Conservation (phyloP, 2,888 invertebrate genomes). For the Gasteruption jaculator region DNA sequence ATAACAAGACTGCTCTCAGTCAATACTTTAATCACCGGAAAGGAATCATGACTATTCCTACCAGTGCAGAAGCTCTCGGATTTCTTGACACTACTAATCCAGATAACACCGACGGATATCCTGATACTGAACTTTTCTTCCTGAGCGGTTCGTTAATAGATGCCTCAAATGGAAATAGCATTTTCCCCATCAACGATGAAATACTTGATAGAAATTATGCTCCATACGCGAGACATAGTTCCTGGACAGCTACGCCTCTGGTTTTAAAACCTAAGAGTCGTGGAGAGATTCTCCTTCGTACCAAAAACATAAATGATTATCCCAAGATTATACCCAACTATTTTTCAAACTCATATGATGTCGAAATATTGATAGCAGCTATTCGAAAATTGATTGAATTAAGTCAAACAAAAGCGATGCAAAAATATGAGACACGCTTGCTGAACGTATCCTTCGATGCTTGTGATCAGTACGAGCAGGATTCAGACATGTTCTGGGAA, state of each 20-base stretch:
- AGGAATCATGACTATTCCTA: slow-evolving; percentile 61
- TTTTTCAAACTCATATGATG: slow-evolving; percentile 59
- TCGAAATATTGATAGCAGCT: slow-evolving; percentile 57
- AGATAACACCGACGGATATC: slow-evolving; percentile 55
- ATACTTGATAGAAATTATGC: slow-evolving; percentile 53
- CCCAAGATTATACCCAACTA: slow-evolving; percentile 68
- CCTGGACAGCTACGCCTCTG: slow-evolving; percentile 52
- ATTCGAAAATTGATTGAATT: slow-evolving; percentile 56
- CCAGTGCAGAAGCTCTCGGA: slow-evolving; percentile 64
- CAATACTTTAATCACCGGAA: slow-evolving; percentile 57
- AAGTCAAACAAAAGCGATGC: slow-evolving; percentile 56
- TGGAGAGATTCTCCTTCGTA: slow-evolving; percentile 60
- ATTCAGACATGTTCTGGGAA: slow-evolving; percentile 61
- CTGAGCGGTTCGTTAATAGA: slow-evolving; percentile 60
- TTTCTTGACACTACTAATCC: slow-evolving; percentile 61
- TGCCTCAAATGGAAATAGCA: slow-evolving; percentile 54
- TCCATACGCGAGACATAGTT: slow-evolving; percentile 33
- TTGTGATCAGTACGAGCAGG: slow-evolving; percentile 52
- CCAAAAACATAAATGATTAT: slow-evolving; percentile 59
- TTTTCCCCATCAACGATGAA: slow-evolving; percentile 51
- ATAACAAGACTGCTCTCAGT: slow-evolving; percentile 23
- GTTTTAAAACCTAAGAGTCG: slow-evolving; percentile 58
- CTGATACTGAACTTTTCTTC: slow-evolving; percentile 69
- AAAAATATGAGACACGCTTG: slow-evolving; percentile 56
- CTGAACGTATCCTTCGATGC: slow-evolving; percentile 55